Evolutionary conservation across 2,113 vertebrate genomes (phyloP), one percentile per base, ranked within the genome.

Genomic region (Mohoua ochrocephala): DNA sequence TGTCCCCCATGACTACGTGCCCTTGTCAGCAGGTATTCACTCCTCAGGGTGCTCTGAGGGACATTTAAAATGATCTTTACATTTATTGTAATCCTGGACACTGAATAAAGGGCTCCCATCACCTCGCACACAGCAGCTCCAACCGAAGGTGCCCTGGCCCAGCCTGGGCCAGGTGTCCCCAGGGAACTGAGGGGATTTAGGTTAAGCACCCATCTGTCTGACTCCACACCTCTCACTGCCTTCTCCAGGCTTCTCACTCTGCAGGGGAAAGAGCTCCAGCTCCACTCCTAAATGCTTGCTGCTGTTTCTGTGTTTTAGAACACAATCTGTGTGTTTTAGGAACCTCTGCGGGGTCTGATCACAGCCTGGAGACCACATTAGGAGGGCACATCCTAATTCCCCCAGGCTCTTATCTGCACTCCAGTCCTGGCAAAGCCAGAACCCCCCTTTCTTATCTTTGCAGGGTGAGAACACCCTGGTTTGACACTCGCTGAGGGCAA

Each of bases 101-200:
- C 3, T 6, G 23, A 23, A 33, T 6, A 2, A 28, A 69, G 28
- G 0, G 14, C 12, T 49, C 23, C 2, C 47, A 17, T 8, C 49
- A 12, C 8, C 53, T 39, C 59, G n/a, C n/a, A 6, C 74, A 15
- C n/a, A 21, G 70, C 67, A 44, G 54, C 67, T 22, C 19, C 12
- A 10, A 3, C 1, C 31, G 2, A 2, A 7, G 37, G 22, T 18
- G 4, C 27, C 22, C 52, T 1, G 31, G 2, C 33, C n/a, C 52
- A 61, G 80, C 67, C 56, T 0, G 33, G 68, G 50, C 67, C 86
- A 57, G 44, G 44, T n/a, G 69, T 50, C n/a, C 78, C 44, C 50
- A 8, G 57, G 71, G n/a, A 19, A 26, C 13, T 15, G 20, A 4
- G 22, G 60, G 75, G 15, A 71, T 37, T 80, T 11, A 4, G 35